Conservation (phyloP, 2,888 invertebrate species). For the Lydus trimaculatus region DNA sequence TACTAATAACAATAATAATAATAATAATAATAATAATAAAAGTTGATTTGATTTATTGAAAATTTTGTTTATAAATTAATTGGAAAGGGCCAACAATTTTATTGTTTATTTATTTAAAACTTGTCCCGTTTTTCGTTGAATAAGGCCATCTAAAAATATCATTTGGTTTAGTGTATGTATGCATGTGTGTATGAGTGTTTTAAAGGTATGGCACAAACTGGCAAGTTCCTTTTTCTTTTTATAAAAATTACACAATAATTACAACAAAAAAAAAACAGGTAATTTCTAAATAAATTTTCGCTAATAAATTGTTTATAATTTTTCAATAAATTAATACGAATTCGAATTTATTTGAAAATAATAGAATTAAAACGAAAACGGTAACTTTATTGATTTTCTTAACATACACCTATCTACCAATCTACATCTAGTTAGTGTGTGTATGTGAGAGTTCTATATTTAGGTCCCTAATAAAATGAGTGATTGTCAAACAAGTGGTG, state of each 20-base stretch:
- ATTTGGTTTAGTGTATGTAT: background rate
- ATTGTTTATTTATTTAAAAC: background rate
- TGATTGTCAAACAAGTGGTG: constrained; percentile 36
- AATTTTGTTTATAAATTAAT: no score
- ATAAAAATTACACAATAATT: background rate
- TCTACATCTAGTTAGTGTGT: background rate
- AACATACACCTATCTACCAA: background rate
- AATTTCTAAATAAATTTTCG: background rate
- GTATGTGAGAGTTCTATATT: constrained; percentile 42
- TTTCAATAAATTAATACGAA: background rate
- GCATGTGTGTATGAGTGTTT: background rate
- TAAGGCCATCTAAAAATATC: constrained; percentile 33
- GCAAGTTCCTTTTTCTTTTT: constrained; percentile 25
- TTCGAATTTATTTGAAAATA: constrained; percentile 17
- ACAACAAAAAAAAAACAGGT: constrained; percentile 5
- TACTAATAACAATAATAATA: no score
- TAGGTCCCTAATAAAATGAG: constrained; percentile 40
- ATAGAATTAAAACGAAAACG: constrained; percentile 33
- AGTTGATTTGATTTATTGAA: no score
- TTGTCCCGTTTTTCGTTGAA: constrained; percentile 27
- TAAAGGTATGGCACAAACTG: constrained; percentile 24
- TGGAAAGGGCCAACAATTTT: background rate
- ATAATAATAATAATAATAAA: no score
- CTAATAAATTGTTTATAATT: background rate
- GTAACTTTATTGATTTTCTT: constrained; percentile 44